phyloP scores from a whole-genome alignment of 2,888 invertebrate species.

The Ectemnius cavifrons region DNA sequence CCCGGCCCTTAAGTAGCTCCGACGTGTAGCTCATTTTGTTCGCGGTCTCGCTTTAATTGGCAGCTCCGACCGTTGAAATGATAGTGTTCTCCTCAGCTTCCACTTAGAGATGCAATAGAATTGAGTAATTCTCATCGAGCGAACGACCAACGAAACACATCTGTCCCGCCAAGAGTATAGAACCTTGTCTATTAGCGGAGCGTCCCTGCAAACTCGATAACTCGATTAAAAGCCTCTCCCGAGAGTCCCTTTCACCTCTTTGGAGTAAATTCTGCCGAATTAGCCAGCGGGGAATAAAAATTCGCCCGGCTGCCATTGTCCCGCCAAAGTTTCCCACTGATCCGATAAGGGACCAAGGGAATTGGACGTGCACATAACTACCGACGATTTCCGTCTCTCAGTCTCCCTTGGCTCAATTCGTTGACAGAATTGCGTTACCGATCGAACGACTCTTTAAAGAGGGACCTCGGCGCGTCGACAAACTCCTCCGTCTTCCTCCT shows the following conservation, averaged over 20 bases:
- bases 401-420: constrained; percentile 5
- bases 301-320: no score
- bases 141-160: no score
- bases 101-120: no score
- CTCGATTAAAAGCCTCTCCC: background rate
- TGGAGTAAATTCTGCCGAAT: background rate
- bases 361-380: constrained; percentile 22
- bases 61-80: no score
- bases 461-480: constrained; percentile 26
- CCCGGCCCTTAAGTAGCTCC: background rate
- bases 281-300: no score
- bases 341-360: background rate
- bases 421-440: constrained; percentile 26
- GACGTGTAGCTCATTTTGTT: background rate
- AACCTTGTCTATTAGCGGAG: no score
- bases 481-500: constrained; percentile 27
- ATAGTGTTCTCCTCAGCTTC: no score
- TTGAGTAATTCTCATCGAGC: no score
- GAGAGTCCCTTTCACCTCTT: background rate
- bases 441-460: constrained; percentile 11
- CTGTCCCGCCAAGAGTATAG: no score
- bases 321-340: no score
- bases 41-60: no score
- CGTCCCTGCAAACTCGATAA: no score
- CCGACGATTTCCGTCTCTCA: background rate